Percentiles rank a stretch among this genome's conserved stretches.
phyloP scores from a whole-genome alignment of 1,140 invertebrate genomes.

The Helicoverpa armigera region DNA sequence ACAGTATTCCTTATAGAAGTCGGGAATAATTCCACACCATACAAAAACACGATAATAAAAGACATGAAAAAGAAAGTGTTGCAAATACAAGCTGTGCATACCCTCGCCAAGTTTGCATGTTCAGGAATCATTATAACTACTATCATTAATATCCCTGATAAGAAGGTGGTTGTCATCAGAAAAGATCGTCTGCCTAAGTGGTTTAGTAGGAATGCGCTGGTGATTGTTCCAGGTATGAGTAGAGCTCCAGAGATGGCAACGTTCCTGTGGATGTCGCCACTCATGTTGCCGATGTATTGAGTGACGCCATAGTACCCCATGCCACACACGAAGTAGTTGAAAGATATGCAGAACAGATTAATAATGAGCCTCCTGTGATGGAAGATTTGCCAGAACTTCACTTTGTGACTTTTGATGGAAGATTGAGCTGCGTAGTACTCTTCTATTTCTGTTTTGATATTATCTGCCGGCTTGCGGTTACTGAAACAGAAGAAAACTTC shows the following conservation, averaged over 20 bases:
- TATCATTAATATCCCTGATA: conserved; percentile 88
- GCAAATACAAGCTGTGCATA: conserved; percentile 85
- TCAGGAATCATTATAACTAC: conserved; percentile 85
- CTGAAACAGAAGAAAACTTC: conserved; percentile 44
- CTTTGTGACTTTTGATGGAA: conserved; percentile 48
- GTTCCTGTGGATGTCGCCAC: conserved; percentile 90
- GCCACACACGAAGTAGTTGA: conserved; percentile 90
- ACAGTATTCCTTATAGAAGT: conserved; percentile 87
- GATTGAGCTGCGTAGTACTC: conserved; percentile 55
- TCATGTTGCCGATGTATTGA: conserved; percentile 90
- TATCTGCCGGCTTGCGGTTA: conserved; percentile 57
- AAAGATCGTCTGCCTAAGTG: conserved; percentile 88
- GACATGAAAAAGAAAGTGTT: conserved; percentile 86
- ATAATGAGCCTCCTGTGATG: conserved; percentile 63
- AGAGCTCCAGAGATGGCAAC: conserved; percentile 88
- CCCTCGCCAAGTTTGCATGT: conserved; percentile 65
- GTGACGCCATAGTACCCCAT: conserved; percentile 92
- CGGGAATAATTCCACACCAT: conserved; percentile 87
- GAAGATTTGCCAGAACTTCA: conserved; percentile 72
- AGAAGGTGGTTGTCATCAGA: conserved; percentile 87
- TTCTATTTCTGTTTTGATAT: conserved; percentile 67
- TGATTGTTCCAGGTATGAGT: conserved; percentile 89
- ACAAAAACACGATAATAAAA: conserved; percentile 87
- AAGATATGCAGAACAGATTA: conserved; percentile 86
- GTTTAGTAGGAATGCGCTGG: conserved; percentile 88